phyloP scores from a whole-genome alignment of 2,113 vertebrate species.

The Orthochromis indermauri region DNA sequence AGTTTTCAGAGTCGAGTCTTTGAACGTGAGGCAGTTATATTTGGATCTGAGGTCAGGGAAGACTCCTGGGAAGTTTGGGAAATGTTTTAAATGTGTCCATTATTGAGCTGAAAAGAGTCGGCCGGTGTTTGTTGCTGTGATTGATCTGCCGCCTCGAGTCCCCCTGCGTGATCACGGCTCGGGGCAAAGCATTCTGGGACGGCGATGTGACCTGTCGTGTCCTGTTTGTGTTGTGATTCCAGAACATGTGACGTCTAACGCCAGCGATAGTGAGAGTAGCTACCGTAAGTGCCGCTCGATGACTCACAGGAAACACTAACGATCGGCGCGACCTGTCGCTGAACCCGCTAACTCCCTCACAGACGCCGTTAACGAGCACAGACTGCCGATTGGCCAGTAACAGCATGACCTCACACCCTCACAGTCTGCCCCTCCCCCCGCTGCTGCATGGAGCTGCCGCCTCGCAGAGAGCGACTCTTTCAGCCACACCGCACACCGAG shows the following conservation, averaged over 20 bases:
- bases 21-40: fast-evolving
- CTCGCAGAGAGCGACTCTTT: background rate
- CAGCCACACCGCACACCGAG: background rate
- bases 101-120: fast-evolving
- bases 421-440: background rate
- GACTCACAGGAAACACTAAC: background rate
- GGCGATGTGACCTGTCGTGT: background rate
- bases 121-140: background rate
- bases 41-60: background rate
- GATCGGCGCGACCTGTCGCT: background rate
- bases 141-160: background rate
- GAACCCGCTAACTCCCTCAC: background rate
- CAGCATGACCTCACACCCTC: constrained; percentile 15
- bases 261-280: constrained; percentile 99
- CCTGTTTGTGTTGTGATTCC: constrained; percentile 75
- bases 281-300: constrained; percentile 85
- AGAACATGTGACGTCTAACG: constrained; percentile 98
- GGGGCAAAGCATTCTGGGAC: constrained; percentile 28
- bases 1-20: background rate
- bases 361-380: background rate
- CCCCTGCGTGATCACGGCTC: background rate
- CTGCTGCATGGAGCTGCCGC: background rate
- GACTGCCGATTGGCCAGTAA: background rate
- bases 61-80: background rate
- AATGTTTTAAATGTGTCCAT: background rate